Conservation (phyloP, 37 sponge, comb jelly and placozoan genomes). For the Theonella swinhoei region DNA sequence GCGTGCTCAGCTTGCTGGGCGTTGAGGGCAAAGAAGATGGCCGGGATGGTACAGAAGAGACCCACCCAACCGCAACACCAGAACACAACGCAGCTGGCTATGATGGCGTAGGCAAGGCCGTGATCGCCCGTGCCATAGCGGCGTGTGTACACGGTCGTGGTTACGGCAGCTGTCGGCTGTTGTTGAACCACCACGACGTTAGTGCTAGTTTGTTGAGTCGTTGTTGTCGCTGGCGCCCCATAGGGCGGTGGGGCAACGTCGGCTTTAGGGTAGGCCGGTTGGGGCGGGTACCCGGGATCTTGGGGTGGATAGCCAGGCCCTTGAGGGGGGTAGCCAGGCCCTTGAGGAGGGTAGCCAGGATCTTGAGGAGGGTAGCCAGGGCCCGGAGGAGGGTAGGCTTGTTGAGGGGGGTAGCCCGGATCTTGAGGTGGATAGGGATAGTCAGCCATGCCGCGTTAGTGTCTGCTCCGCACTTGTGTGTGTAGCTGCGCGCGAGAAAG, state of each 20-base stretch:
- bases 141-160: neutral
- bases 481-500: no score
- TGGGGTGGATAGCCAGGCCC: neutral
- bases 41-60: constrained; percentile 41
- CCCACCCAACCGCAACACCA: constrained; percentile 1
- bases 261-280: neutral
- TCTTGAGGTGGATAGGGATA: neutral
- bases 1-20: neutral
- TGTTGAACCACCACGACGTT: constrained; percentile 20
- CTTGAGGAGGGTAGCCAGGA: neutral
- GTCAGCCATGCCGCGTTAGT: neutral
- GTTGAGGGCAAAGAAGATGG: constrained; percentile 25
- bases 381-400: neutral
- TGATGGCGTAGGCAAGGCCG: constrained; percentile 15
- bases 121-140: constrained; percentile 23
- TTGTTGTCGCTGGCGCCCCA: neutral
- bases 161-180: constrained; percentile 10
- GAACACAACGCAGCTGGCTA: neutral
- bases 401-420: neutral
- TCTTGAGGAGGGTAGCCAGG: neutral
- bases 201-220: neutral
- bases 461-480: neutral
- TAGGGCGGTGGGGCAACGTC: neutral
- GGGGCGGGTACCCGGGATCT: neutral
- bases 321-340: neutral